Percentiles rank a stretch among this genome's conserved stretches.
Conservation (phyloP, 2,797 vertebrate species). For the Fratercula arctica region DNA sequence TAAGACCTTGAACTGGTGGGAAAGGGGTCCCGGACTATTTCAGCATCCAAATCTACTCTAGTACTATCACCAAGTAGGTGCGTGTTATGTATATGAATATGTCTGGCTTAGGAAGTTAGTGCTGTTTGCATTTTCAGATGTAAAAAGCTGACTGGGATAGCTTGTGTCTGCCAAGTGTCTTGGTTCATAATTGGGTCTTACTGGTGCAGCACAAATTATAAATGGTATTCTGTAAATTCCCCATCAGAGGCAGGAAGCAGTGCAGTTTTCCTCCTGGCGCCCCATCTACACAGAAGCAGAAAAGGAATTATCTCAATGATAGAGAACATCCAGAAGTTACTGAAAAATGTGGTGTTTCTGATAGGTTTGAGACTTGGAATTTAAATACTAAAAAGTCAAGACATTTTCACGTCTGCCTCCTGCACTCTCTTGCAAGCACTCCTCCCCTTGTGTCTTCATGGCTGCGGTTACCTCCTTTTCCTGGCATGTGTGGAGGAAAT, state of each 20-base stretch:
- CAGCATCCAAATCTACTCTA: neutral
- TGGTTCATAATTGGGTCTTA: neutral
- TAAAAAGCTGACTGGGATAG: neutral
- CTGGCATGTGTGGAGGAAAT: constrained; percentile 23
- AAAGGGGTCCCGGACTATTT: neutral
- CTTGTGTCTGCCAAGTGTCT: neutral
- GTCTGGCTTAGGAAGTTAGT: neutral
- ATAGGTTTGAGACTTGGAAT: neutral
- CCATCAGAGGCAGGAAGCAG: constrained; percentile 5
- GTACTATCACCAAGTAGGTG: neutral
- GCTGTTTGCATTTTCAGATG: neutral
- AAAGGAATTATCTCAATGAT: neutral
- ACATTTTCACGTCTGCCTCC: neutral
- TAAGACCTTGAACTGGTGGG: neutral
- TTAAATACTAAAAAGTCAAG: neutral
- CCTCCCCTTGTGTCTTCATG: neutral
- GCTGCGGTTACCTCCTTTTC: constrained; percentile 33
- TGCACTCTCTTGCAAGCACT: neutral
- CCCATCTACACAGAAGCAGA: neutral
- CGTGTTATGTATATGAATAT: neutral
- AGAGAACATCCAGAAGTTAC: neutral
- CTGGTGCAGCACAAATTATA: neutral
- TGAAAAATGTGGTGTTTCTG: neutral
- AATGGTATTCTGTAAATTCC: neutral
- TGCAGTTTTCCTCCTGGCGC: neutral